Evolutionary conservation across 2,797 vertebrate species (phyloP).

Genomic region (Hephaestus fuliginosus): DNA sequence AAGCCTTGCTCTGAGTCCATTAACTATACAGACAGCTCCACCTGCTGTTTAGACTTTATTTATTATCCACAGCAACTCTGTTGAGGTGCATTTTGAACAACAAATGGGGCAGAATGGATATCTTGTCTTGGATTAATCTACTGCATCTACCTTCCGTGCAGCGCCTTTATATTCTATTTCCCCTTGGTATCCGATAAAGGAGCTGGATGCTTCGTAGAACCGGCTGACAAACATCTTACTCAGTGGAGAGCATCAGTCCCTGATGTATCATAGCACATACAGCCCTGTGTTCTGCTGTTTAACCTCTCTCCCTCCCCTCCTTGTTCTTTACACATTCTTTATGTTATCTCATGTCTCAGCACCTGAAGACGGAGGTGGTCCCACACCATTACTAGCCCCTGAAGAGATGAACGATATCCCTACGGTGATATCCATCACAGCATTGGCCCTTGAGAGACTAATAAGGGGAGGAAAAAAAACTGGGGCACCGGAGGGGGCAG

Average conservation of each 20-base stretch:
- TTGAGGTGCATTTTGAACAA: constrained; percentile 39
- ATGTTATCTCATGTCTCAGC: constrained; percentile 43
- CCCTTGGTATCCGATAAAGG: constrained; percentile 41
- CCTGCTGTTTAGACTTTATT: constrained; percentile 72
- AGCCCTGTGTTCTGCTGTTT: constrained; percentile 51
- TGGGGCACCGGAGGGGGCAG: constrained; percentile 61
- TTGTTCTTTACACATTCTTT: constrained; percentile 28
- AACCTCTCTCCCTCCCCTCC: constrained; percentile 30
- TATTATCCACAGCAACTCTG: constrained; percentile 33
- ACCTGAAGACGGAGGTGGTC: constrained; percentile 62
- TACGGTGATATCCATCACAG: constrained; percentile 73
- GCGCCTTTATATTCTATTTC: constrained; percentile 35
- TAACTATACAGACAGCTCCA: constrained; percentile 69
- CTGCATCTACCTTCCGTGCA: constrained; percentile 45
- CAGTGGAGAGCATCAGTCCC: constrained; percentile 44
- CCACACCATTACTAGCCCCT: constrained; percentile 62
- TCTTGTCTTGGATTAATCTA: constrained; percentile 36
- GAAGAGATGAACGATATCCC: constrained; percentile 71
- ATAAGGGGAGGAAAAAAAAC: constrained; percentile 57
- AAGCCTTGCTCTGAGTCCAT: constrained; percentile 40
- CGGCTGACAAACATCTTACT: constrained; percentile 60
- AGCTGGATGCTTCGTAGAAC: constrained; percentile 16
- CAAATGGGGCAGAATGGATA: constrained; percentile 60
- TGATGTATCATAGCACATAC: constrained; percentile 57
- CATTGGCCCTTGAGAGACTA: constrained; percentile 67